A percentile compares a stretch with the other conserved stretches of the same genome.
These are phyloP conservation scores for Oncorhynchus clarkii DNA, from an alignment of 2,113 vertebrate genomes.

Conservation along the genomic window DNA sequence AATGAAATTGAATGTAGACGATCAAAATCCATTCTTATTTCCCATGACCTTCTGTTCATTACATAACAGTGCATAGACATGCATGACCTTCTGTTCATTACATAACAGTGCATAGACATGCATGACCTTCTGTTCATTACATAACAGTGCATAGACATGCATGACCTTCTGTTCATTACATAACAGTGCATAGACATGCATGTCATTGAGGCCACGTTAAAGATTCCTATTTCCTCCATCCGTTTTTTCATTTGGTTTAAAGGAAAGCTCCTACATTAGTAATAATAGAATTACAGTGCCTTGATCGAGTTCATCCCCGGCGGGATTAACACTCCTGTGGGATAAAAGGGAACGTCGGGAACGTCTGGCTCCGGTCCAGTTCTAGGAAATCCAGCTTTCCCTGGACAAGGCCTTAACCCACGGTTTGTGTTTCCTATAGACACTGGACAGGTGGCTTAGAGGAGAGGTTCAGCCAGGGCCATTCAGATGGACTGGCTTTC, in stretches of 20 bases:
- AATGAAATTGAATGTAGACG: no score
- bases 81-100: no score
- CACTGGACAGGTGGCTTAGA: slow-evolving; percentile 14
- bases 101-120: no score
- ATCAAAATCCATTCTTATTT: no score
- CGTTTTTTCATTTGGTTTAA: background rate
- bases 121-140: no score
- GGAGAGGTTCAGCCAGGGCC: background rate
- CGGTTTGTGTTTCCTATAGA: slow-evolving; percentile 33
- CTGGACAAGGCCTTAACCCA: slow-evolving; percentile 27
- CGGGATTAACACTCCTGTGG: slow-evolving; percentile 30
- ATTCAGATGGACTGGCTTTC: background rate
- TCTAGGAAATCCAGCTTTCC: slow-evolving; percentile 34
- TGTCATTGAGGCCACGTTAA: no score
- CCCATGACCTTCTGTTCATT: no score
- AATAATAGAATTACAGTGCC: background rate
- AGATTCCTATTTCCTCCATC: background rate
- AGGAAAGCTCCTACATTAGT: background rate
- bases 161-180: no score
- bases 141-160: no score
- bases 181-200: no score
- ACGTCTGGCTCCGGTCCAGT: background rate
- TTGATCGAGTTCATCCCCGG: background rate
- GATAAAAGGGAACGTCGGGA: slow-evolving; percentile 7
- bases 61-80: no score